Evolutionary conservation across 2,888 invertebrate species (phyloP), one percentile per base, ranked within the genome.

Genomic region (Eurytoma californica): DNA sequence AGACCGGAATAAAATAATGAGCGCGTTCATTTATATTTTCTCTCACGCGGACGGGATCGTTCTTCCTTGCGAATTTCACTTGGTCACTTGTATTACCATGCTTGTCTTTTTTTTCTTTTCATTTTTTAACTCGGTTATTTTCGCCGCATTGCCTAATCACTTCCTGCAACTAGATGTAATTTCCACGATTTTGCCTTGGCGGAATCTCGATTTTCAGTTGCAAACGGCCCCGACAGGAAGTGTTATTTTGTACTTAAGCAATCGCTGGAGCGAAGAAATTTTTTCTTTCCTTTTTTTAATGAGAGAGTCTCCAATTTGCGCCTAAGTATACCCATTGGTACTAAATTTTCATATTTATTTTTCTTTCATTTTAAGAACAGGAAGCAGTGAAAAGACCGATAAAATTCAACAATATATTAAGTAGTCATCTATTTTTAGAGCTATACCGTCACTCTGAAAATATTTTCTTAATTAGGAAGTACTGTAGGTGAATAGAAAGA

Each of bases 171-270:
- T n/a, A 12, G 28, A 47, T 24, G 57, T 30, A 30, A 72, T 72
- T 72, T 63, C 63, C 63, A 63, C 63, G 53, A 63, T 30, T 63
- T 63, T 24, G 39, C 51, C 28, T 72, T 30, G 63, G 57, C 73
- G 66, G 73, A 66, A 65, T 65, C n/a, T 39, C 72, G 65, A 73
- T 63, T 65, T 63, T 65, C 65, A 24, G 63, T 72, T 30, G 30
- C 39, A 61, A 28, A 4, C 47, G 18, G 67, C 9, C n/a, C 53
- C 58, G 18, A 5, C 60, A 49, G 65, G 65, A 73, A 73, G 18
- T 28, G 57, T 55, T 39, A 20, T 65, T 55, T 74, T 39, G 66
- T 20, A 28, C 28, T 60, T 60, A 24, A 24, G 70, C 60, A 60
- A 70, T 13, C 12, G 60, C 24, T 14, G 3, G 13, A 20, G 60